phyloP scores from a whole-genome alignment of 2,797 vertebrate species.

The Hippopotamyrus pictus region DNA sequence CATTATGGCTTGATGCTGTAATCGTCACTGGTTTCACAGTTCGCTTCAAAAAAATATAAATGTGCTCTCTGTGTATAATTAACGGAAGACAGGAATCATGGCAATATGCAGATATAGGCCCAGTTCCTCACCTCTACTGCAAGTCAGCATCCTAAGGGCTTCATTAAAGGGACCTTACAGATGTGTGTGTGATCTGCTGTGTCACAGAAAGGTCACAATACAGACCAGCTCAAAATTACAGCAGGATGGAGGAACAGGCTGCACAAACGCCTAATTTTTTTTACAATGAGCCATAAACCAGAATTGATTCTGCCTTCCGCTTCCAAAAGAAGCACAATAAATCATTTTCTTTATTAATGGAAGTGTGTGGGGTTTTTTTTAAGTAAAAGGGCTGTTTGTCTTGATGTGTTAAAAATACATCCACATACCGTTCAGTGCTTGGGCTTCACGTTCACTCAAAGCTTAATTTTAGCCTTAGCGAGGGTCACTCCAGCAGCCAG shows the following conservation, averaged over 20 bases:
- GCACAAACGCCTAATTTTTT: not conserved
- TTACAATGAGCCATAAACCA: conserved; percentile 23
- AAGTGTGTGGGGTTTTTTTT: conserved; percentile 9
- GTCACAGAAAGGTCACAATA: not conserved
- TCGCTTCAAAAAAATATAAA: conserved; percentile 38
- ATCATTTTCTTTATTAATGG: conserved; percentile 34
- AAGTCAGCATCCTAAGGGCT: not conserved
- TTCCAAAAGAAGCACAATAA: conserved; percentile 17
- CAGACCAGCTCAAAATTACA: conserved; percentile 7
- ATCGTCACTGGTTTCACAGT: conserved; percentile 5
- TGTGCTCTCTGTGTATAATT: conserved; percentile 38
- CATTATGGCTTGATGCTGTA: conserved; percentile 10
- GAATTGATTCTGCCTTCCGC: conserved; percentile 12
- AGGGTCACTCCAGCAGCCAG: conserved; percentile 38
- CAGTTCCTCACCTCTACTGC: not conserved
- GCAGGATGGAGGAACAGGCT: not conserved
- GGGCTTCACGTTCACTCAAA: conserved; percentile 14
- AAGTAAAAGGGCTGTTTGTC: conserved; percentile 38
- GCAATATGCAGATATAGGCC: not conserved
- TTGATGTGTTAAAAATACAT: conserved; percentile 26
- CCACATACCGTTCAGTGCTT: not conserved
- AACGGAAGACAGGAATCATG: conserved; percentile 33
- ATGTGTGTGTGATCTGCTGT: not conserved
- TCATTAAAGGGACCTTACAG: conserved; percentile 17
- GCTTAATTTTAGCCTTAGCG: conserved; percentile 41